Conservation (phyloP, 2,888 invertebrate genomes). For the Scaptomyza reducta region DNA sequence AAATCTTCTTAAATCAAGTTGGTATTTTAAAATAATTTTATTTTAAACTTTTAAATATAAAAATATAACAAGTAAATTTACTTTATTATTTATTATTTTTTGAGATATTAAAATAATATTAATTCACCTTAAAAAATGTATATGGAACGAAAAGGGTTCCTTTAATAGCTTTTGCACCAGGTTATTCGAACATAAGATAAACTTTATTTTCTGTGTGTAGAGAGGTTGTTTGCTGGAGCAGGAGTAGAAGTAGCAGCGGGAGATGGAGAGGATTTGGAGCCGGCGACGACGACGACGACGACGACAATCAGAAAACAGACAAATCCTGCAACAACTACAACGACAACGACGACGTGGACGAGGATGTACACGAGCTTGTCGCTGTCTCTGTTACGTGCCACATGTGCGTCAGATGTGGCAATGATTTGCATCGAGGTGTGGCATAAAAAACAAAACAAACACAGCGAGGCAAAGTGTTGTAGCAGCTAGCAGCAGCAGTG, state of each 20-base stretch:
- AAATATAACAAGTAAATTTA: too few relatives aligned
- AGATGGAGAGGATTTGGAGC: constrained; percentile 2
- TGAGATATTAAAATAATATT: too few relatives aligned
- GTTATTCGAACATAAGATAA: too few relatives aligned
- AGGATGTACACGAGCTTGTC: constrained; percentile 64
- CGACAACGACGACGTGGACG: constrained; percentile 24
- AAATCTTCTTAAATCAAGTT: too few relatives aligned
- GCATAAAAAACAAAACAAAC: constrained; percentile 74
- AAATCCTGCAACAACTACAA: constrained; percentile 62
- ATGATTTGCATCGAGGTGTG: constrained; percentile 79
- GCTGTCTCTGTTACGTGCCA: constrained; percentile 77
- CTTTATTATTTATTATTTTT: too few relatives aligned
- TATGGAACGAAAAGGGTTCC: too few relatives aligned
- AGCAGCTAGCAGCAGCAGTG: background rate
- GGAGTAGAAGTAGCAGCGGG: background rate
- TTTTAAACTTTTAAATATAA: too few relatives aligned
- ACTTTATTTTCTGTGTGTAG: too few relatives aligned
- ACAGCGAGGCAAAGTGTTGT: constrained; percentile 22
- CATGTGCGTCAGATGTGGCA: constrained; percentile 79
- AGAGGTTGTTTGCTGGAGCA: background rate
- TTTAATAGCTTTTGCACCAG: too few relatives aligned
- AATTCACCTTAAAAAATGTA: too few relatives aligned
- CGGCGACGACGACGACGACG: constrained; percentile 32
- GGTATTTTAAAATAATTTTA: too few relatives aligned
- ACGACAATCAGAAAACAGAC: constrained; percentile 72